Conservation (phyloP, 2,113 vertebrate species). For the Leucosticte australis region DNA sequence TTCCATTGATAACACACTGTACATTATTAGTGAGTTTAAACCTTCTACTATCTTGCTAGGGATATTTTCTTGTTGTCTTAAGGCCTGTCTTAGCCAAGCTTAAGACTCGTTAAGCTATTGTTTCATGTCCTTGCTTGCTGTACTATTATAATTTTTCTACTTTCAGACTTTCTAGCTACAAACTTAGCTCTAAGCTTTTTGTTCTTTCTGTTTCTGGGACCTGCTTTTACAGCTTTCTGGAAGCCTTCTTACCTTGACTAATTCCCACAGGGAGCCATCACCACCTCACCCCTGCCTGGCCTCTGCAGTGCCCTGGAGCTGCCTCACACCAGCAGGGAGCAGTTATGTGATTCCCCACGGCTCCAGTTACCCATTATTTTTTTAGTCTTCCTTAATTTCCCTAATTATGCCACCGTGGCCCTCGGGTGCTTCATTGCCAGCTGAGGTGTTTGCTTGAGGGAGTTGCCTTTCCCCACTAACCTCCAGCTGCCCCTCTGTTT, state of each 20-base stretch:
- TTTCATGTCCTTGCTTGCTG: neutral
- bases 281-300: neutral
- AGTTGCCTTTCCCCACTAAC: neutral
- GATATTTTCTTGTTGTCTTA: neutral
- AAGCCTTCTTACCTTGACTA: neutral
- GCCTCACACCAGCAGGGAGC: neutral
- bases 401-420: neutral
- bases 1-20: neutral
- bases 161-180: neutral
- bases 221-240: neutral
- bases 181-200: neutral
- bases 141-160: neutral
- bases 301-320: neutral
- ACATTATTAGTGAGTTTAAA: neutral
- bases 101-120: neutral
- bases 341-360: accelerated
- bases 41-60: neutral
- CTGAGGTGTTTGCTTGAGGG: neutral
- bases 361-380: neutral
- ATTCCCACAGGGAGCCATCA: neutral
- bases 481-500: neutral
- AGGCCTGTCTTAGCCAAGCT: neutral
- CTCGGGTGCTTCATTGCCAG: neutral
- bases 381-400: neutral
- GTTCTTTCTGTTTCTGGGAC: neutral